Percentiles rank a stretch among this genome's conserved stretches.
These are phyloP conservation scores for Elgaria multicarinata DNA, from an alignment of 2,113 vertebrate species.

Conservation along the genomic window DNA sequence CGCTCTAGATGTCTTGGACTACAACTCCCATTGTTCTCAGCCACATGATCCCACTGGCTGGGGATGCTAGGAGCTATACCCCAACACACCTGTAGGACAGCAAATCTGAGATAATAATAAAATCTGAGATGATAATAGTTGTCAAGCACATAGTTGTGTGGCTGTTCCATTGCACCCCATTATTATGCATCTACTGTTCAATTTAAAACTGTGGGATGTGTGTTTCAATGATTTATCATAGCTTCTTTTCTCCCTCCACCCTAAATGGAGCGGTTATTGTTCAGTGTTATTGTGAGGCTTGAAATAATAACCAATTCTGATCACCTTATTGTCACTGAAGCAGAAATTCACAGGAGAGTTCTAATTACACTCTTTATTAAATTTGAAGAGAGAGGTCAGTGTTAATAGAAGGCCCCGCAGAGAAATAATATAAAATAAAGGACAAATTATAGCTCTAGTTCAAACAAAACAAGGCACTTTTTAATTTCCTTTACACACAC, in stretches of 20 bases:
- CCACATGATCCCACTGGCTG: too few relatives aligned
- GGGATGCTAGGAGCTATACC: too few relatives aligned
- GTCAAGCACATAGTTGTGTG: neutral
- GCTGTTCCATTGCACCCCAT: neutral
- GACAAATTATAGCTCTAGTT: slow-evolving; percentile 8
- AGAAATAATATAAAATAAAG: slow-evolving; percentile 23
- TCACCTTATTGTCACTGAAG: slow-evolving; percentile 14
- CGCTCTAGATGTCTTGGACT: too few relatives aligned
- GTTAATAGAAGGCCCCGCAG: neutral
- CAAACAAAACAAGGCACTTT: neutral
- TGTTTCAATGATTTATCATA: neutral
- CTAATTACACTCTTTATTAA: slow-evolving; percentile 39
- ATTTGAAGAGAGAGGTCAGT: slow-evolving; percentile 8
- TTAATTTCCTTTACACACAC: neutral
- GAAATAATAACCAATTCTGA: slow-evolving; percentile 21
- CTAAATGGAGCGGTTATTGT: neutral
- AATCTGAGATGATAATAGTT: neutral
- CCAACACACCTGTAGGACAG: too few relatives aligned
- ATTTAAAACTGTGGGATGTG: neutral
- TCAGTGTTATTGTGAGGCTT: neutral
- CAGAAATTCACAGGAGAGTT: slow-evolving; percentile 25
- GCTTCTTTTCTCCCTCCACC: neutral
- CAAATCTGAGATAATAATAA: too few relatives aligned
- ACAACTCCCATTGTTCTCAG: too few relatives aligned
- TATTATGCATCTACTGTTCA: neutral